Percentiles rank a stretch among this genome's conserved stretches.
Conservation (phyloP, 2,797 vertebrate genomes). For the Galago senegalensis region DNA sequence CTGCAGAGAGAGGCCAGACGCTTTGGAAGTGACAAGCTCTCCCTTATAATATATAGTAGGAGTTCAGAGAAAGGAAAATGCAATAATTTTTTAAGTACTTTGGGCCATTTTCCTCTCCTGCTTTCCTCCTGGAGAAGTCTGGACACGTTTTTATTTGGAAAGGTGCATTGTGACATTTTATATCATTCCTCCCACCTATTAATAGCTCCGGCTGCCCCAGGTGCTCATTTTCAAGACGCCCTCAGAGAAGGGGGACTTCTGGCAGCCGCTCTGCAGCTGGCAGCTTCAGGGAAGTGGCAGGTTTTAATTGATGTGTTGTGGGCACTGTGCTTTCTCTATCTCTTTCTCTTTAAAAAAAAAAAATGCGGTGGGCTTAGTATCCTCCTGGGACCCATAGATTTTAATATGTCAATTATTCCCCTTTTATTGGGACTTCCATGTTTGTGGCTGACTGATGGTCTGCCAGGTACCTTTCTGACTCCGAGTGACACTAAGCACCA, state of each 20-base stretch:
- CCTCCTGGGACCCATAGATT: slow-evolving; percentile 55
- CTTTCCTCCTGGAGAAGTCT: slow-evolving; percentile 70
- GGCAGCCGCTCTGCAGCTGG: slow-evolving; percentile 72
- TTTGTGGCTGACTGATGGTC: slow-evolving; percentile 62
- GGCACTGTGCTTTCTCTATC: background rate
- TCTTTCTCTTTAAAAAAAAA: slow-evolving; percentile 26
- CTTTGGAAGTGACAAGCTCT: slow-evolving; percentile 78
- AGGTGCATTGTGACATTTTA: slow-evolving; percentile 82
- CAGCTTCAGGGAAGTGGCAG: slow-evolving; percentile 65
- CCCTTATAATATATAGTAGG: slow-evolving; percentile 67
- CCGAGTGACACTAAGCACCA: fast-evolving
- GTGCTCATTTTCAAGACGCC: slow-evolving; percentile 80
- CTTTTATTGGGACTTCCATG: background rate
- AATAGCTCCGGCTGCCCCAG: slow-evolving; percentile 79
- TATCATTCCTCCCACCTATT: slow-evolving; percentile 81
- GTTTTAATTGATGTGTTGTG: slow-evolving; percentile 80
- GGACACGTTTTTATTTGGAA: slow-evolving; percentile 83
- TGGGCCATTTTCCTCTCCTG: slow-evolving; percentile 71
- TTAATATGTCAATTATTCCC: slow-evolving; percentile 54
- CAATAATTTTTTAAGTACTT: slow-evolving; percentile 81
- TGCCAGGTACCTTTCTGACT: background rate
- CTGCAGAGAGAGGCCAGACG: slow-evolving; percentile 42
- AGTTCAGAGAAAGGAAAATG: slow-evolving; percentile 75
- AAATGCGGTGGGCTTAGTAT: slow-evolving; percentile 49
- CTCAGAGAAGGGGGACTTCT: slow-evolving; percentile 74